phyloP scores from a whole-genome alignment of 2,888 invertebrate genomes.

The Pasiphila rectangulata region DNA sequence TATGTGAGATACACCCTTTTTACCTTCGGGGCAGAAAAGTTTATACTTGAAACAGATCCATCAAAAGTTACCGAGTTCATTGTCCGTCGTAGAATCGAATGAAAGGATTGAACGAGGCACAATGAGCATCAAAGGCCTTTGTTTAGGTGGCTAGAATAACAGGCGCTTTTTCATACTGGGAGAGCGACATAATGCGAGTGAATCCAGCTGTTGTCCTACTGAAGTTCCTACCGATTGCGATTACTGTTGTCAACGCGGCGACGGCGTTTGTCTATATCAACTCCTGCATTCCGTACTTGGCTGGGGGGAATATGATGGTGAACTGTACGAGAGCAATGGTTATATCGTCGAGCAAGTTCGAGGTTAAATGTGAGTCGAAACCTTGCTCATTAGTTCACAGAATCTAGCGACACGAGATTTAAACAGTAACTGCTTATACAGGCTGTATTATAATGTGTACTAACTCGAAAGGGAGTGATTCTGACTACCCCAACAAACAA shows the following conservation, averaged over 20 bases:
- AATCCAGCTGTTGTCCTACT: constrained; percentile 59
- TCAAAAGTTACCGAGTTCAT: neutral
- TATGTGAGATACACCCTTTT: no score
- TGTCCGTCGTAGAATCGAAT: neutral
- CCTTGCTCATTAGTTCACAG: no score
- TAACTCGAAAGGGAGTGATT: no score
- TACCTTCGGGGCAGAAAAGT: no score
- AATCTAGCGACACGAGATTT: no score
- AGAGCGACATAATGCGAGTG: constrained; percentile 63
- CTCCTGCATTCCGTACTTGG: constrained; percentile 48
- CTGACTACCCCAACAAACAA: no score
- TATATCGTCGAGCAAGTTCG: constrained; percentile 36
- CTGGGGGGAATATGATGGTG: constrained; percentile 41
- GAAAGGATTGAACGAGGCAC: constrained; percentile 2
- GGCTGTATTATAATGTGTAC: no score
- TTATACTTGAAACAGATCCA: neutral
- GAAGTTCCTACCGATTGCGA: constrained; percentile 63
- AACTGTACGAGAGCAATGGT: constrained; percentile 55
- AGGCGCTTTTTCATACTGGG: constrained; percentile 65
- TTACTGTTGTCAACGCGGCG: constrained; percentile 63
- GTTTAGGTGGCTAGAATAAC: constrained; percentile 63
- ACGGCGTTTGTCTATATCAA: constrained; percentile 59
- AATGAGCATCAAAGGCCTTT: constrained; percentile 25
- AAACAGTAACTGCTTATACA: no score
- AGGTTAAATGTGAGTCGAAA: constrained; percentile 46